A percentile compares a stretch with the other conserved stretches of the same genome.
Conservation (phyloP, 1,140 invertebrate genomes). For the Stegodyphus mimosarum region DNA sequence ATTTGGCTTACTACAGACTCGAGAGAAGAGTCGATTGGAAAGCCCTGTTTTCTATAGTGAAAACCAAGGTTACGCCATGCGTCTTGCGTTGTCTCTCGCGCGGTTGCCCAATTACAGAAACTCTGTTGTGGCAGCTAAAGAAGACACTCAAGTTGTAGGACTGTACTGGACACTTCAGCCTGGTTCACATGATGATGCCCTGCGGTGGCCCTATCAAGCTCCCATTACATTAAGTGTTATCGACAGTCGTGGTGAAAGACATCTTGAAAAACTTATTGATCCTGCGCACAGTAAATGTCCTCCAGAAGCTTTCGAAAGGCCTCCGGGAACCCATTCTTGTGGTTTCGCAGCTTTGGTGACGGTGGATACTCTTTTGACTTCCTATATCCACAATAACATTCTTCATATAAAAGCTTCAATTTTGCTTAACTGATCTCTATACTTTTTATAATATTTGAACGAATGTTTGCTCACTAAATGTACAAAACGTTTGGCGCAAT, state of each 20-base stretch:
- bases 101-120: background rate
- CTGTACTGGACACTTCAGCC: slow-evolving; percentile 54
- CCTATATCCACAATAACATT: slow-evolving; percentile 1
- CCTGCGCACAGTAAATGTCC: slow-evolving; percentile 26
- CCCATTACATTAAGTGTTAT: slow-evolving; percentile 46
- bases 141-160: slow-evolving; percentile 24
- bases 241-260: background rate
- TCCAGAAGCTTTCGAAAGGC: slow-evolving; percentile 28
- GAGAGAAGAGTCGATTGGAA: slow-evolving; percentile 34
- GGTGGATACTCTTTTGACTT: background rate
- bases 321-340: slow-evolving; percentile 7
- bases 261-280: slow-evolving; percentile 33
- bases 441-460: no score
- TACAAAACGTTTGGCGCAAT: no score
- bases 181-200: slow-evolving; percentile 53
- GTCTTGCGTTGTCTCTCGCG: slow-evolving; percentile 14
- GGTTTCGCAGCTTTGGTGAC: slow-evolving; percentile 24
- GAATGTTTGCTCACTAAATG: no score
- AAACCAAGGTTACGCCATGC: slow-evolving; percentile 46
- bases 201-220: slow-evolving; percentile 60
- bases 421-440: background rate
- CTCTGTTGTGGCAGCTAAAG: background rate
- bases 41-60: slow-evolving; percentile 39
- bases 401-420: slow-evolving; percentile 3
- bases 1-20: background rate